A percentile compares a stretch with the other conserved stretches of the same genome.
Conservation (phyloP, 2,888 invertebrate species). For the Pollenia angustigena region DNA sequence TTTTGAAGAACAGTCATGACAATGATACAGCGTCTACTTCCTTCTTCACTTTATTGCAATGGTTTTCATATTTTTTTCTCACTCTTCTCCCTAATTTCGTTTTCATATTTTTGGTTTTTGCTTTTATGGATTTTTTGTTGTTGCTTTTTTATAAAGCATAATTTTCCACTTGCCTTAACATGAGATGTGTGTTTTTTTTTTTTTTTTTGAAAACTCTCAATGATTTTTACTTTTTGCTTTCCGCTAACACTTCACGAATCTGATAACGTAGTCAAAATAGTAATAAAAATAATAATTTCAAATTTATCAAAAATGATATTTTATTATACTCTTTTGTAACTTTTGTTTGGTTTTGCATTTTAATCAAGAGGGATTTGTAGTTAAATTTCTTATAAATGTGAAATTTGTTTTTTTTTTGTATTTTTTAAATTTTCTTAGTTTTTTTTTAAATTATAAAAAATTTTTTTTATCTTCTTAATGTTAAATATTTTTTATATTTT, state of each 20-base stretch:
- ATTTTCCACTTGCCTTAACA: constrained; percentile 80
- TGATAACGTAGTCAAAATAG: constrained; percentile 22
- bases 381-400: too few relatives aligned
- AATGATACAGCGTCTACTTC: constrained; percentile 49
- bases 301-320: too few relatives aligned
- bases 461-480: neutral
- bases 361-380: too few relatives aligned
- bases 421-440: neutral
- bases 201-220: constrained; percentile 68
- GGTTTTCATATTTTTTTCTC: constrained; percentile 36
- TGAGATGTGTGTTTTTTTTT: constrained; percentile 73
- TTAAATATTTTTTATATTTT: constrained; percentile 24
- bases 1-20: constrained; percentile 23
- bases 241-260: constrained; percentile 33
- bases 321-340: neutral
- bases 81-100: constrained; percentile 28
- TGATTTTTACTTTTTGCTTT: constrained; percentile 70
- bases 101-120: constrained; percentile 9
- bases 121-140: constrained; percentile 29
- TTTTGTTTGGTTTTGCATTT: too few relatives aligned
- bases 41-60: constrained; percentile 1
- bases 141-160: constrained; percentile 75
- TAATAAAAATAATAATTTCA: constrained; percentile 11
- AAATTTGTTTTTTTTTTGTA: too few relatives aligned
- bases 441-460: neutral